These are phyloP conservation scores for Orius laevigatus DNA, from an alignment of 1,140 invertebrate species.

Conservation along the genomic window DNA sequence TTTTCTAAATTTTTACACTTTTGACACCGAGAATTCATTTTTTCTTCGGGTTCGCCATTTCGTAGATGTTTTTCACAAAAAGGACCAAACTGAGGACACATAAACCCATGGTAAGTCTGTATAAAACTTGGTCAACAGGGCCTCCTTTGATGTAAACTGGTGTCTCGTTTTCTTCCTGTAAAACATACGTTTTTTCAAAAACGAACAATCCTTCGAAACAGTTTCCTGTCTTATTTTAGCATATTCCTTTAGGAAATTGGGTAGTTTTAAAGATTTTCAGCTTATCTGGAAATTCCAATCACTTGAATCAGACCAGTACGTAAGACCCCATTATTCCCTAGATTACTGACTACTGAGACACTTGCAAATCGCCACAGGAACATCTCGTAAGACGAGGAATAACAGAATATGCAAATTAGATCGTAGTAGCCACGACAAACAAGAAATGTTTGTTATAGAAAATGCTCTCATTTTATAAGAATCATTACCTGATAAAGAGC, in stretches of 20 bases:
- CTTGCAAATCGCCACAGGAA: too few relatives aligned
- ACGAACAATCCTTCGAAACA: neutral
- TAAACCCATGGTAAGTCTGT: constrained; percentile 5
- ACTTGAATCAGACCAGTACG: neutral
- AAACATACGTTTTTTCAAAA: neutral
- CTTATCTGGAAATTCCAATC: neutral
- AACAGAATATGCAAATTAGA: too few relatives aligned
- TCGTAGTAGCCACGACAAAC: too few relatives aligned
- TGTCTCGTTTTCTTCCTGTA: constrained; percentile 8
- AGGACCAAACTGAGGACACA: neutral
- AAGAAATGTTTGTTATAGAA: too few relatives aligned
- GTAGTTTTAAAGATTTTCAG: neutral
- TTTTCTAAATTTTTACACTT: neutral
- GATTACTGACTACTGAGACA: too few relatives aligned
- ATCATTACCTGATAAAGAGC: too few relatives aligned
- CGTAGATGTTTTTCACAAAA: neutral
- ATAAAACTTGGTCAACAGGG: neutral
- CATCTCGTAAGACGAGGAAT: too few relatives aligned
- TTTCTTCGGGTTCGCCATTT: neutral
- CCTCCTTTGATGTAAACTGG: constrained; percentile 12
- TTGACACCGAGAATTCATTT: neutral
- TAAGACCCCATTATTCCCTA: too few relatives aligned
- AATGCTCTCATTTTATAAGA: too few relatives aligned
- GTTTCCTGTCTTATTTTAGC: neutral
- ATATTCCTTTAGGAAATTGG: neutral